Base-by-base conservation (phyloP, 2,888 invertebrate genomes). In the Synergus gifuensis region DNA sequence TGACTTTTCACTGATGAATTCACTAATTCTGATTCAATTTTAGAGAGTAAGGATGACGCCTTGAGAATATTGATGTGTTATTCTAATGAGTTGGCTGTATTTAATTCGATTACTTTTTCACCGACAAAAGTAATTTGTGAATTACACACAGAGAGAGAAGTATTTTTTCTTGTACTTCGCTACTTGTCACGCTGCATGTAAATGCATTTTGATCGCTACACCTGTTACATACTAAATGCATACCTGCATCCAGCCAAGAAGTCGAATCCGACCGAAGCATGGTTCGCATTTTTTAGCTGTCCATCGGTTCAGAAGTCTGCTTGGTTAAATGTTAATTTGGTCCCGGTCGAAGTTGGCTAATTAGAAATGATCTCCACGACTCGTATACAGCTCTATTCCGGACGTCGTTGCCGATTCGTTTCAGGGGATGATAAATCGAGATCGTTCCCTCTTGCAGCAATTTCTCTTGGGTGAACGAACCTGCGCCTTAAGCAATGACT, bases 301-400 rank as follows among this genome's bases (percentile, higher is more conserved):
- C 87, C 81, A 85, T 36, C 80, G 84, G 85, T 86, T 85, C 87
- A 86, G 87, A 85, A 86, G 86, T 87, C 84, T 84, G 87, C 84
- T 84, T 86, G 80, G 88, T 88, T 89, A 88, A 90, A 90, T 90
- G 90, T 90, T 90, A 90, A 90, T 90, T 90, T 87, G 86, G 86
- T 86, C 85, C 85, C 79, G 77, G 85, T 84, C 85, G 83, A 87
- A 88, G 87, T 87, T 88, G 84, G 86, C 88, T 90, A 89, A 90
- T 90, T 90, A 90, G 89, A 88, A 90, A 87, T 87, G 86, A 88
- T 87, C 87, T 58, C 58, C 66, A 49, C 49, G 77, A 63, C 64
- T 78, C 78, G 64, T 73, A 79, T 85, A 87, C 81, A 84, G 83
- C 85, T 85, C 84, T 88, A 88, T 88, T 87, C 85, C 86, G 84